Base-by-base conservation (phyloP, 2,797 vertebrate genomes). In the Menidia menidia region DNA sequence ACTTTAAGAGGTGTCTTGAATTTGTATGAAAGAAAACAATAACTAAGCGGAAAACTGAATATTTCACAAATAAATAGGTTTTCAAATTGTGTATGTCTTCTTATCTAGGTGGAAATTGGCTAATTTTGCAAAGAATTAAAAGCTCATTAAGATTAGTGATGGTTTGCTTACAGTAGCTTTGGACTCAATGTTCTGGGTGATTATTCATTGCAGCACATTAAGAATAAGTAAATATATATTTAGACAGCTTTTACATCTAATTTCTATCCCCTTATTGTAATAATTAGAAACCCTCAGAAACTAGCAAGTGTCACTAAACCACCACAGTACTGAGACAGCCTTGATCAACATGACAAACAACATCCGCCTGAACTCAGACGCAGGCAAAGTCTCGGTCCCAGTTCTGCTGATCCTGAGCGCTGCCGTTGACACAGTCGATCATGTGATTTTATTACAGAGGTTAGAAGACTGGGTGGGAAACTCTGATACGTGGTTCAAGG, bases 131-230 rank as follows among this genome's bases (percentile, higher is more conserved):
- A 25, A 60, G 51, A 56, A 86, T 78, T 71, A 53, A 78, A 77
- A 60, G 11, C 55, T 64, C 54, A 68, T 76, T 76, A 57, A 60
- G 59, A 81, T 81, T 62, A 76, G 45, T 67, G 48, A 64, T 58
- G 68, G 54, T 60, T 60, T 52, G 58, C 15, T 48, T 50, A 25
- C 14, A 59, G 47, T 33, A 16, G 41, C 12, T 15, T 60, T 1
- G 10, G 52, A 51, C 32, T n/a, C 51, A 4, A 11, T 67, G 47
- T 69, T 76, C 43, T 56, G 50, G 39, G 48, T 75, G 67, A 80
- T 75, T 81, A 31, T 44, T 74, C 16, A 71, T 78, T 69, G 64
- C 39, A 72, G n/a, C 41, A 51, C 25, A 69, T 82, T 71, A 76
- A 30, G 11, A 13, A 32, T 1, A 60, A 82, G 44, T 52, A 71